These are phyloP conservation scores for Luscinia megarhynchos DNA, from an alignment of 2,797 vertebrate genomes.

Conservation along the genomic window DNA sequence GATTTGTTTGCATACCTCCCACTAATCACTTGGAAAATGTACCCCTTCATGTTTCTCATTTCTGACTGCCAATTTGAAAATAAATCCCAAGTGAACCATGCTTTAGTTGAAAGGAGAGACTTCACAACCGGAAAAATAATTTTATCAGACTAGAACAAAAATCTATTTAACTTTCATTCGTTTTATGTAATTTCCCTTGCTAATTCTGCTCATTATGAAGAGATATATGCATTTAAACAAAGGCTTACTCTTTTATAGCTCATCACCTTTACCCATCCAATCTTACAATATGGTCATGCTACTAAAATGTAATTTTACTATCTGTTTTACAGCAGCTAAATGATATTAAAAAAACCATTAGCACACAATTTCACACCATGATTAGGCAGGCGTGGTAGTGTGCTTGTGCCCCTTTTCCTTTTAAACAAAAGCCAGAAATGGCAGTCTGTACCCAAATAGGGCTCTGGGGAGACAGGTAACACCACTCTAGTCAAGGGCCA, in stretches of 20 bases:
- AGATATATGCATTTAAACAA: conserved; percentile 63
- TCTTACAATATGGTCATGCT: conserved; percentile 33
- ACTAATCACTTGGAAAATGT: conserved; percentile 33
- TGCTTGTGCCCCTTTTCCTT: neutral
- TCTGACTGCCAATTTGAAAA: conserved; percentile 58
- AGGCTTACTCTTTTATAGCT: conserved; percentile 46
- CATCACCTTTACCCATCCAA: conserved; percentile 57
- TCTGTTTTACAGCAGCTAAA: conserved; percentile 45
- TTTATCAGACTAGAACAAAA: conserved; percentile 67
- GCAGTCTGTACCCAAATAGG: neutral
- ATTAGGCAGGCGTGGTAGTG: neutral
- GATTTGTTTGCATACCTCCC: conserved; percentile 65
- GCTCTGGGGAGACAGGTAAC: neutral
- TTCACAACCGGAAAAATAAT: conserved; percentile 53
- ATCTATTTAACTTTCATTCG: conserved; percentile 54
- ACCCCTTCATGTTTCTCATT: conserved; percentile 38
- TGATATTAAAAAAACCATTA: conserved; percentile 21
- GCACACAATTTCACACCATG: conserved; percentile 14
- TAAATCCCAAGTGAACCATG: conserved; percentile 30
- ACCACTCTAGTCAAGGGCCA: neutral
- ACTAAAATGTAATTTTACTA: conserved; percentile 33
- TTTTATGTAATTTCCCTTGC: conserved; percentile 60
- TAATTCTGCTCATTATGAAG: conserved; percentile 60
- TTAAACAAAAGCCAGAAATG: neutral
- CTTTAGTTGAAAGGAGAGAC: conserved; percentile 32